phyloP scores from a whole-genome alignment of 2,113 vertebrate species.

The Excalfactoria chinensis region DNA sequence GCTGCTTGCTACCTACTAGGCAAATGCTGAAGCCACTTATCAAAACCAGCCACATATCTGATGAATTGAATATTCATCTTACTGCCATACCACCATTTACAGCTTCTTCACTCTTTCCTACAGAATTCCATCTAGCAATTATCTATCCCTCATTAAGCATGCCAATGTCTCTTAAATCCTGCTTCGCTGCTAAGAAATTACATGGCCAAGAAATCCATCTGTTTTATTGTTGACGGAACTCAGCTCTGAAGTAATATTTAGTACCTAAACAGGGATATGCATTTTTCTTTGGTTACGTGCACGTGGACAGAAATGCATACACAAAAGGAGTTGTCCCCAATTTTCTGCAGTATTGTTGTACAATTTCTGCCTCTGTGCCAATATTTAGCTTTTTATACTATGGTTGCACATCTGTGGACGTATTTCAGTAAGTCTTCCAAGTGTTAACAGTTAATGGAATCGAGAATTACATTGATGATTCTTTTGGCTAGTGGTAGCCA shows the following conservation, averaged over 20 bases:
- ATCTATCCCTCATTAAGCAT: constrained; percentile 31
- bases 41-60: not conserved
- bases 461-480: not conserved
- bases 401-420: not conserved
- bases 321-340: not conserved
- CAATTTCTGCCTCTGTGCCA: not conserved
- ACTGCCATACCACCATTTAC: not conserved
- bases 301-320: not conserved
- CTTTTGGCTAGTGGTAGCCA: not conserved
- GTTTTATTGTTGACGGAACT: constrained; percentile 5
- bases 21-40: constrained; percentile 15
- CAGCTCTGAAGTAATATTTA: constrained; percentile 12
- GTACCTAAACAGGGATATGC: not conserved
- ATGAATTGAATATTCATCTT: constrained; percentile 30
- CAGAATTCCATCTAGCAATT: constrained; percentile 34
- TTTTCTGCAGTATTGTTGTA: not conserved
- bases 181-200: constrained; percentile 16
- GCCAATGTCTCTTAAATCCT: constrained; percentile 33
- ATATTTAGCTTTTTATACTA: not conserved
- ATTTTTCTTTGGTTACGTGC: not conserved
- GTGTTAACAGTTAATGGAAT: not conserved
- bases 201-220: not conserved
- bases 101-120: constrained; percentile 15
- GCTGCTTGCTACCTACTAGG: not conserved
- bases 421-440: not conserved